These are phyloP conservation scores for Lasioglossum baleicum DNA, from an alignment of 1,140 invertebrate species.

Conservation along the genomic window DNA sequence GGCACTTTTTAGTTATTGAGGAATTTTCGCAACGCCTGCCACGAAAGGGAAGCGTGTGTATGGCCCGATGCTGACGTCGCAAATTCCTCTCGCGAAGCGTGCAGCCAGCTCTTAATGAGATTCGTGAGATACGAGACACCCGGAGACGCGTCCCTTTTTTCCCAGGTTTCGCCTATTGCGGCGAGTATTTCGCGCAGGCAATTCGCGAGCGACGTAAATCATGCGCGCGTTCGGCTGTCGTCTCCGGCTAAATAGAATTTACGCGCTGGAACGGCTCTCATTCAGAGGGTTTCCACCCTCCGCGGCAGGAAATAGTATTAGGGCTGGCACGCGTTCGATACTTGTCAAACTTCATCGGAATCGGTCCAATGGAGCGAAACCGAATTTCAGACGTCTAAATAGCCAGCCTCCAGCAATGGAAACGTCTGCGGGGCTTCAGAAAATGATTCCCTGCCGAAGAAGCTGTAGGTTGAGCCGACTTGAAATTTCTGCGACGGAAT, in stretches of 20 bases:
- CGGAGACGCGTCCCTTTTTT: conserved; percentile 1
- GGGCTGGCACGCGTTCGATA: not conserved
- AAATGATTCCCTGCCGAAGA: not conserved
- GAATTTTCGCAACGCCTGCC: no score
- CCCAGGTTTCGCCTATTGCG: not conserved
- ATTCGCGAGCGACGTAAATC: conserved; percentile 35
- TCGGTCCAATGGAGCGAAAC: not conserved
- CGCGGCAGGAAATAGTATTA: not conserved
- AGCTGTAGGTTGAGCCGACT: not conserved
- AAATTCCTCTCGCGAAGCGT: not conserved
- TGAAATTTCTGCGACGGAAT: not conserved
- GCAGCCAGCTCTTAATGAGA: conserved; percentile 21
- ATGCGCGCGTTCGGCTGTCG: conserved; percentile 9
- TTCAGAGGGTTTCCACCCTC: not conserved
- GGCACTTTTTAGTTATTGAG: no score
- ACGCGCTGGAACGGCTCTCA: not conserved
- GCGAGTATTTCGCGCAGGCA: conserved; percentile 7
- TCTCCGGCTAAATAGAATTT: conserved; percentile 5
- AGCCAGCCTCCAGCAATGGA: not conserved
- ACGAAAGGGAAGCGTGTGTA: no score
- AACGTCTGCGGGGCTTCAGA: not conserved
- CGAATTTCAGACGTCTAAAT: not conserved
- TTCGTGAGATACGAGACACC: conserved; percentile 40
- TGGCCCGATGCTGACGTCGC: not conserved
- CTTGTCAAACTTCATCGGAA: not conserved